These are phyloP conservation scores for Ernsta delagoae DNA, from an alignment of 2,888 invertebrate genomes.

Conservation along the genomic window DNA sequence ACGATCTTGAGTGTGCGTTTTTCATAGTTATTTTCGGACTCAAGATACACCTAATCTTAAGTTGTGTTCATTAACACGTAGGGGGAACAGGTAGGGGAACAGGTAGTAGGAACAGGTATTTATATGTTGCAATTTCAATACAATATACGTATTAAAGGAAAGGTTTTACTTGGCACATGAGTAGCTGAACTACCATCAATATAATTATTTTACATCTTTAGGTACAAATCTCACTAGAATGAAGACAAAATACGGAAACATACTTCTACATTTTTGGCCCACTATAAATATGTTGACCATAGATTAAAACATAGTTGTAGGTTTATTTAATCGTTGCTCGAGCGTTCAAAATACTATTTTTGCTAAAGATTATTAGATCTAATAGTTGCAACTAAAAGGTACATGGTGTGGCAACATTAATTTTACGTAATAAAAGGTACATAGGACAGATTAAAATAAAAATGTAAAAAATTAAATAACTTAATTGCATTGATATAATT, in stretches of 20 bases:
- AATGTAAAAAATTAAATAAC: slow-evolving; percentile 27
- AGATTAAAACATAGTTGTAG: slow-evolving; percentile 11
- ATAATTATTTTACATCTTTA: neutral
- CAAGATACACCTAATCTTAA: too few relatives aligned
- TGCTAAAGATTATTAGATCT: too few relatives aligned
- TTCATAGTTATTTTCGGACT: too few relatives aligned
- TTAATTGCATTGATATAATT: slow-evolving; percentile 32
- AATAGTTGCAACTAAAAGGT: neutral
- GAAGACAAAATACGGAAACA: slow-evolving; percentile 10
- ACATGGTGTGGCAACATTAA: slow-evolving; percentile 5
- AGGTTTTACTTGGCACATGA: neutral
- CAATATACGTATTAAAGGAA: too few relatives aligned
- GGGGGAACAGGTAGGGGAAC: too few relatives aligned
- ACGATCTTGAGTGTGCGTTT: too few relatives aligned
- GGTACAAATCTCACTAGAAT: slow-evolving; percentile 19
- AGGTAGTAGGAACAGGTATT: too few relatives aligned
- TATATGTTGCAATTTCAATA: too few relatives aligned
- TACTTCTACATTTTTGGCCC: slow-evolving; percentile 17
- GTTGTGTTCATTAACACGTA: too few relatives aligned
- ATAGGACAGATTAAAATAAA: slow-evolving; percentile 28
- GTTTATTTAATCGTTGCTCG: neutral
- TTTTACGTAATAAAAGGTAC: slow-evolving; percentile 21
- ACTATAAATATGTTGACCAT: slow-evolving; percentile 19
- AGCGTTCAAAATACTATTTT: too few relatives aligned
- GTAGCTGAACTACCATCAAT: neutral